phyloP scores from a whole-genome alignment of 2,797 vertebrate species.

The Rachycentron canadum region DNA sequence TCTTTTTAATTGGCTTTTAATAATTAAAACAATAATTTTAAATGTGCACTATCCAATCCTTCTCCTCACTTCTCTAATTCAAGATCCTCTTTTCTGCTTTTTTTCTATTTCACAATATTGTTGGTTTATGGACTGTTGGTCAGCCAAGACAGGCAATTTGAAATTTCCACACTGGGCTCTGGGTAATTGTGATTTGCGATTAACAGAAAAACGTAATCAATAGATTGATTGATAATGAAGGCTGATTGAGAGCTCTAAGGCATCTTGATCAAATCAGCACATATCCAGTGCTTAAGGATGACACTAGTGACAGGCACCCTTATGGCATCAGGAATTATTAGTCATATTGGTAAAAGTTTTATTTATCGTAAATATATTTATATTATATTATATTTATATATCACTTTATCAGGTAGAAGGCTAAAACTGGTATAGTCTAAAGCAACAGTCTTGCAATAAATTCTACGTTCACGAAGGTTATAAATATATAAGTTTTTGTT shows the following conservation, averaged over 20 bases:
- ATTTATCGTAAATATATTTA: background rate
- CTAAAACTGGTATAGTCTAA: no score
- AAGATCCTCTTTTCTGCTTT: background rate
- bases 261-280: background rate
- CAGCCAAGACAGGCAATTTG: background rate
- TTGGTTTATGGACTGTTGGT: conserved; percentile 1
- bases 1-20: conserved; percentile 71
- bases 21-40: conserved; percentile 53
- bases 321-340: background rate
- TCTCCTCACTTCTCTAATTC: background rate
- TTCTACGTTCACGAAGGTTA: background rate
- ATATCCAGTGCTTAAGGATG: background rate
- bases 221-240: background rate
- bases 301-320: background rate
- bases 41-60: conserved; percentile 6
- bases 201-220: background rate
- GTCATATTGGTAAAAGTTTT: background rate
- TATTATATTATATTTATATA: no score
- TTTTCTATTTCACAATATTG: conserved; percentile 1
- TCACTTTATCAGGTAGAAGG: background rate
- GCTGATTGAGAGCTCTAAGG: background rate
- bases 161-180: background rate
- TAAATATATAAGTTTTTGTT: background rate
- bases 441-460: background rate
- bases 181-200: background rate